Evolutionary conservation across 1,140 invertebrate genomes (phyloP).

Genomic region (Apis mellifera): DNA sequence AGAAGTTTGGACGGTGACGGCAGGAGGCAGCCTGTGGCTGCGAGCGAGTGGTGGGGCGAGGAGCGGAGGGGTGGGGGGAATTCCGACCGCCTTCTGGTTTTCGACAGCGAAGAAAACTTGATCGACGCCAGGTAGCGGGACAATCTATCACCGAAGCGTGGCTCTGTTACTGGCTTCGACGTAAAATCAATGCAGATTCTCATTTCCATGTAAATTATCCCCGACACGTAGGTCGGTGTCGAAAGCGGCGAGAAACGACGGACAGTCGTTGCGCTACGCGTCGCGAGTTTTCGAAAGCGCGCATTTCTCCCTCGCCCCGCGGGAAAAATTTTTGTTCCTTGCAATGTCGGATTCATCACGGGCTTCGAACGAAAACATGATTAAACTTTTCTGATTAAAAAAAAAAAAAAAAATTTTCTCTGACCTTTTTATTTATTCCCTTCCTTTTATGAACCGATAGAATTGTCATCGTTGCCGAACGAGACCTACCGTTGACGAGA

Average conservation of each 20-base stretch:
- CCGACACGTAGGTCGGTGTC: conserved; percentile 7
- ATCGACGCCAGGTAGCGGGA: conserved; percentile 39
- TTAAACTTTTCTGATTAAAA: conserved; percentile 55
- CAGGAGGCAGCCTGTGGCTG: neutral
- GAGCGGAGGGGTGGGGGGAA: neutral
- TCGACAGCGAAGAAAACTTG: conserved; percentile 32
- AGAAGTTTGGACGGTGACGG: neutral
- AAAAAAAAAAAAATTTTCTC: neutral
- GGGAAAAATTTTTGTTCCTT: conserved; percentile 5
- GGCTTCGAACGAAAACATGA: conserved; percentile 51
- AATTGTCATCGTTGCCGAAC: too few species aligned
- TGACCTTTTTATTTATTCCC: neutral
- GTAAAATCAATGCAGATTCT: conserved; percentile 60
- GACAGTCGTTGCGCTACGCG: neutral
- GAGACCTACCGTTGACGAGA: too few species aligned
- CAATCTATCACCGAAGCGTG: conserved; percentile 49
- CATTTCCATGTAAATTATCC: conserved; percentile 59
- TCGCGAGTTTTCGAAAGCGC: neutral
- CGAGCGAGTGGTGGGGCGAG: neutral
- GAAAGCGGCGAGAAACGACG: conserved; percentile 33
- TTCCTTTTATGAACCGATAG: neutral
- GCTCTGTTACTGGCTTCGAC: conserved; percentile 45
- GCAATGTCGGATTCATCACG: neutral
- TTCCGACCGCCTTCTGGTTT: neutral
- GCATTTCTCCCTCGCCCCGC: neutral